phyloP scores from a whole-genome alignment of 2,797 vertebrate genomes.

The Rhodeus uyekii region DNA sequence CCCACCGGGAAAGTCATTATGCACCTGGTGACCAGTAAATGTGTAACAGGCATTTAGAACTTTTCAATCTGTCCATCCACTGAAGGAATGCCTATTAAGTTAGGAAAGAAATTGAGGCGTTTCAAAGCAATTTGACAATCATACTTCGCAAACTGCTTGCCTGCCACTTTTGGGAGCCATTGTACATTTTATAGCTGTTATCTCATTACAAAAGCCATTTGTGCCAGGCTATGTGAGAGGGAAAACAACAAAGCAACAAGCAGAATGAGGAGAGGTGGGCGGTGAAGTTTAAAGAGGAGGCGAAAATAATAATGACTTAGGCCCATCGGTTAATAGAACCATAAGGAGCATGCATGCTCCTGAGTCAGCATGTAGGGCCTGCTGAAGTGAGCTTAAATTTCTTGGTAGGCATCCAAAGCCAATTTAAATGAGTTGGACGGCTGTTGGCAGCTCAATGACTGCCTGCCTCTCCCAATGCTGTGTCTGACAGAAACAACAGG shows the following conservation, averaged over 20 bases:
- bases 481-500: constrained; percentile 18
- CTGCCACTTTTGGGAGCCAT: constrained; percentile 34
- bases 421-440: constrained; percentile 31
- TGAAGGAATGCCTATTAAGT: constrained; percentile 33
- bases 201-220: constrained; percentile 34
- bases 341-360: background rate
- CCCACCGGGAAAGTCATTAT: background rate
- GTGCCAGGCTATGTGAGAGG: constrained; percentile 9
- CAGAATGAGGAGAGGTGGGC: constrained; percentile 15
- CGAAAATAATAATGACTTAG: constrained; percentile 18
- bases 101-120: constrained; percentile 38
- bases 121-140: constrained; percentile 44
- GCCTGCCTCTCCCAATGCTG: constrained; percentile 8
- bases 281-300: constrained; percentile 19
- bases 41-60: background rate
- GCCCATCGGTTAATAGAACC: background rate
- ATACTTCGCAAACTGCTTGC: constrained; percentile 29
- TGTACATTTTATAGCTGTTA: constrained; percentile 38
- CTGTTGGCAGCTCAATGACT: constrained; percentile 25
- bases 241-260: constrained; percentile 17
- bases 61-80: background rate
- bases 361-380: constrained; percentile 26
- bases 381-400: constrained; percentile 28
- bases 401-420: constrained; percentile 36
- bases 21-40: background rate